These are phyloP conservation scores for Glareola pratincola DNA, from an alignment of 2,113 vertebrate species.

Conservation along the genomic window DNA sequence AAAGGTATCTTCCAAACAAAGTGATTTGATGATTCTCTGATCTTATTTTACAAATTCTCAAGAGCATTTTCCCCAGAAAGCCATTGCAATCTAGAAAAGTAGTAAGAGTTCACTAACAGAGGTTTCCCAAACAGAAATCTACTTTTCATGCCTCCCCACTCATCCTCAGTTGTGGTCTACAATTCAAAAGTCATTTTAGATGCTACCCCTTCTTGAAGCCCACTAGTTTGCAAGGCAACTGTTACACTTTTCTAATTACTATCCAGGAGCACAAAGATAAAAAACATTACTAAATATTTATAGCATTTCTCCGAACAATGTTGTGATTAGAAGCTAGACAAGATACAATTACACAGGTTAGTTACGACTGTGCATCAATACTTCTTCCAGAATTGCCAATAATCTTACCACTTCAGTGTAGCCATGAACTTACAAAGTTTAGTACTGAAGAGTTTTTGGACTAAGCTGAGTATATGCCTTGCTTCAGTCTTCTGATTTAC, in stretches of 20 bases:
- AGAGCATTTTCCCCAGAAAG: not conserved
- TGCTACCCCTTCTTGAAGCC: not conserved
- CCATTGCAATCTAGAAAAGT: not conserved
- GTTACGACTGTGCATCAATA: not conserved
- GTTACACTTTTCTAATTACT: not conserved
- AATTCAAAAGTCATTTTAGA: not conserved
- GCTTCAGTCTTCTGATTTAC: conserved; percentile 68
- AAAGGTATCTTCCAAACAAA: not conserved
- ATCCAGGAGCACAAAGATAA: not conserved
- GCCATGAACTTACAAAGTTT: conserved; percentile 85
- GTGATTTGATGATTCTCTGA: not conserved
- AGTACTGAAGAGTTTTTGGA: conserved; percentile 85
- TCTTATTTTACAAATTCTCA: not conserved
- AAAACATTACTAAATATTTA: not conserved
- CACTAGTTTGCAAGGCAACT: not conserved
- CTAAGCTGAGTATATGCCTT: conserved; percentile 81
- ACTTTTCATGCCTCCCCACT: not conserved
- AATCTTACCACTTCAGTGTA: not conserved
- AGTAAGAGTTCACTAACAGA: not conserved
- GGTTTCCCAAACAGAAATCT: not conserved
- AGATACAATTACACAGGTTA: not conserved
- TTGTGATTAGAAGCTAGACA: not conserved
- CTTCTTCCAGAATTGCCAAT: not conserved
- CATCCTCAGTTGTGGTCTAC: not conserved
- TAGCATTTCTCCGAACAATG: not conserved